phyloP scores from a whole-genome alignment of 2,797 vertebrate genomes.

The Nothura maculosa region DNA sequence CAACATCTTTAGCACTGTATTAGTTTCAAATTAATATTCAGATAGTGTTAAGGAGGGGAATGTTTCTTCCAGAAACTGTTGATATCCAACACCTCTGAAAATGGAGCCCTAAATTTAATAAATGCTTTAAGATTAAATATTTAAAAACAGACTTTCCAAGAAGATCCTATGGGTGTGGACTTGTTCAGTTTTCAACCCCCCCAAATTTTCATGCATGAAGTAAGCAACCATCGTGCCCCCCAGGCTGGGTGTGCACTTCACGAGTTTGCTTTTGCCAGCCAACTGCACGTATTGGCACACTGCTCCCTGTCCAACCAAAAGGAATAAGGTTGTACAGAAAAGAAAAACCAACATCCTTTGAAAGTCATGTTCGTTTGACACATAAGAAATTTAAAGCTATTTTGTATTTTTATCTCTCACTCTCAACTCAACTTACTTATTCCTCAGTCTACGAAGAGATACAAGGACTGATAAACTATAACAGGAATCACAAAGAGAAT shows the following conservation, averaged over 20 bases:
- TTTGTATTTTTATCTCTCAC: conserved; percentile 15
- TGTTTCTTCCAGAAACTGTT: not conserved
- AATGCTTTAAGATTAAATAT: conserved; percentile 18
- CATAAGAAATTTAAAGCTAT: not conserved
- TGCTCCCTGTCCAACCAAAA: conserved; percentile 13
- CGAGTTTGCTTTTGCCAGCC: conserved; percentile 2
- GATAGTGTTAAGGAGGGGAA: not conserved
- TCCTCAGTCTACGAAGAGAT: not conserved
- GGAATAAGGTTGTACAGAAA: not conserved
- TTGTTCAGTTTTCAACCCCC: not conserved
- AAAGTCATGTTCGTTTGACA: not conserved
- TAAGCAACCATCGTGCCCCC: conserved; percentile 33
- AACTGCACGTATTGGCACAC: not conserved
- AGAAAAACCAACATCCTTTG: not conserved
- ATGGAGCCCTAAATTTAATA: conserved; percentile 47
- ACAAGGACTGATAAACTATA: not conserved
- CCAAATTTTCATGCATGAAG: conserved; percentile 29
- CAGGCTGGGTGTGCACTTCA: conserved; percentile 48
- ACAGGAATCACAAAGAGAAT: not conserved
- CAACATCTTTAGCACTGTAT: not conserved
- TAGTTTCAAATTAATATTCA: not conserved
- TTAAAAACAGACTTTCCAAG: conserved; percentile 47
- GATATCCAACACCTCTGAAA: conserved; percentile 33
- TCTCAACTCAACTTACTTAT: not conserved
- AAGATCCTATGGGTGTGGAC: conserved; percentile 23